Percentiles rank a stretch among this genome's conserved stretches.
phyloP scores from a whole-genome alignment of 2,888 invertebrate genomes.

The Watsonalla cultraria region DNA sequence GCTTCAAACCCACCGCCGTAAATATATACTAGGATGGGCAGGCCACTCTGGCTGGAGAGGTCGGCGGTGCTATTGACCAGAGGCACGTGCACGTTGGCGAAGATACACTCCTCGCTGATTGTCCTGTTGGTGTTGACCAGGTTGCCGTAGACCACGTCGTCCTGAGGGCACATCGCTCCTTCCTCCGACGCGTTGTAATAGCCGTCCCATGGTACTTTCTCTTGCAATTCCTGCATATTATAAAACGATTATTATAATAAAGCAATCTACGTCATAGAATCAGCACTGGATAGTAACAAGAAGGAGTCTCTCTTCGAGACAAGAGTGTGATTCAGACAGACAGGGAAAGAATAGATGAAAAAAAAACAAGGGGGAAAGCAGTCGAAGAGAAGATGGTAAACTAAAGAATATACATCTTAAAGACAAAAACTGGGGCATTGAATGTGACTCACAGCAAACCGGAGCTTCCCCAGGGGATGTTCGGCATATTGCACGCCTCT shows the following conservation, averaged over 20 bases:
- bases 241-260: not conserved
- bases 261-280: too few species aligned
- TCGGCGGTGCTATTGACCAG: not conserved
- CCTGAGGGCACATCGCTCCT: conserved; percentile 73
- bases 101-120: conserved; percentile 24
- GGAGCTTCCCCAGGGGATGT: conserved; percentile 47
- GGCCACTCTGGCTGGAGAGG: not conserved
- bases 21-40: not conserved
- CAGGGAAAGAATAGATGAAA: too few species aligned
- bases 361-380: too few species aligned
- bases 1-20: conserved; percentile 8
- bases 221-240: conserved; percentile 46
- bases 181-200: conserved; percentile 70
- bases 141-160: conserved; percentile 28
- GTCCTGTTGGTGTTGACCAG: conserved; percentile 12
- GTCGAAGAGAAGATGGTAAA: not conserved
- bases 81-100: conserved; percentile 21
- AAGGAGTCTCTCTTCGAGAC: too few species aligned
- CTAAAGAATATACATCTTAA: too few species aligned
- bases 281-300: too few species aligned
- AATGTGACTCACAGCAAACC: conserved; percentile 26
- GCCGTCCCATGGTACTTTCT: conserved; percentile 36
- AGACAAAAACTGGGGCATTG: too few species aligned
- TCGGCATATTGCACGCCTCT: conserved; percentile 58
- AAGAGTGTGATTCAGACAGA: too few species aligned